Percentiles rank a stretch among this genome's conserved stretches.
These are phyloP conservation scores for Lepidocyrtinus sp. DNA, from an alignment of 2,888 invertebrate genomes.

Conservation along the genomic window DNA sequence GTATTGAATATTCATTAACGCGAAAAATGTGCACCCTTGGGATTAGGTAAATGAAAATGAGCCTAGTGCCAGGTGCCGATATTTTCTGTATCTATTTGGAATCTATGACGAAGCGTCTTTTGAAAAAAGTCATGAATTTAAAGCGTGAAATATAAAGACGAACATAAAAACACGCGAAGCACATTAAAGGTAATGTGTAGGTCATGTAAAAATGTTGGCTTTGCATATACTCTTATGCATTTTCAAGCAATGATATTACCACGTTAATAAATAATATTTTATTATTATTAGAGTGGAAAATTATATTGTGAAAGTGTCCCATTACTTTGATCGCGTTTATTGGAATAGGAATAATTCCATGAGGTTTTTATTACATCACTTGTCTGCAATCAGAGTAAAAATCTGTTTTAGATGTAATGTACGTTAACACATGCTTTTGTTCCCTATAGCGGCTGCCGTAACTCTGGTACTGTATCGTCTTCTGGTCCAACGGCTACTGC, in stretches of 20 bases:
- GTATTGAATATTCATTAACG: conserved; percentile 32
- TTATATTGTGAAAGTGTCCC: background rate
- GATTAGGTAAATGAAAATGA: conserved; percentile 14
- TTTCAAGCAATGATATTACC: background rate
- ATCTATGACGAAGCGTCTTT: too few species aligned
- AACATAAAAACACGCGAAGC: conserved; percentile 14
- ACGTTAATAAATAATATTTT: background rate
- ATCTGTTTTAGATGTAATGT: too few species aligned
- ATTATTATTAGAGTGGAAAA: background rate
- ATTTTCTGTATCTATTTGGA: too few species aligned
- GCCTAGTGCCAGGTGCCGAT: conserved; percentile 34
- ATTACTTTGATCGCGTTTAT: background rate
- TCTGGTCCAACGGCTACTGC: conserved; percentile 21
- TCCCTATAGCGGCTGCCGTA: too few species aligned
- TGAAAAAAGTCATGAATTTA: background rate
- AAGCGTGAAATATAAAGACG: background rate
- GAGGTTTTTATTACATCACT: too few species aligned
- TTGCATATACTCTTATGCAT: background rate
- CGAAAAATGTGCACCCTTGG: conserved; percentile 8
- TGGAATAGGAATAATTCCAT: too few species aligned
- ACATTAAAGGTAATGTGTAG: conserved; percentile 8
- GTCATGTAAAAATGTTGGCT: conserved; percentile 2
- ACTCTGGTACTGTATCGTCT: conserved; percentile 64
- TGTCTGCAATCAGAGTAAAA: too few species aligned
- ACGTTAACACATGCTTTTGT: too few species aligned